Evolutionary conservation across 2,888 invertebrate genomes (phyloP).

Genomic region (Tiliacea aurago): DNA sequence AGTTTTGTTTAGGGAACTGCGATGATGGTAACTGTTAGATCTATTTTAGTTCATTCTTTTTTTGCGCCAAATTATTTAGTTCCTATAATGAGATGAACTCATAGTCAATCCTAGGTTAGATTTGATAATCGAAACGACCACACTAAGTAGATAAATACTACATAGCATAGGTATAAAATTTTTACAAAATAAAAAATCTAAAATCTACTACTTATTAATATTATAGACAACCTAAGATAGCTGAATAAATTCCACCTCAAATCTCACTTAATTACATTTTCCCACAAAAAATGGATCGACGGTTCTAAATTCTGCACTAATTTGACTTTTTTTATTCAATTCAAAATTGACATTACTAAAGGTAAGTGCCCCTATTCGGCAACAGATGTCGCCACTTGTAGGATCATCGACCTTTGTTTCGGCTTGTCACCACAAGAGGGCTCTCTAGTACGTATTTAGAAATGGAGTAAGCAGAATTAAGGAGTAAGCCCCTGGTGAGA

Average conservation of each 20-base stretch:
- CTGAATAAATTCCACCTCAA: background rate
- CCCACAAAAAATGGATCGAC: background rate
- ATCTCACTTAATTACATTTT: background rate
- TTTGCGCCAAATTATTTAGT: background rate
- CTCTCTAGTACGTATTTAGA: constrained; percentile 59
- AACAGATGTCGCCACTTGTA: constrained; percentile 69
- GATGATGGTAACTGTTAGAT: too few species aligned
- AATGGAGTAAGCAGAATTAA: constrained; percentile 36
- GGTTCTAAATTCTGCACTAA: background rate
- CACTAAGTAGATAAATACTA: background rate
- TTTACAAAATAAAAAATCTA: background rate
- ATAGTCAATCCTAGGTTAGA: background rate
- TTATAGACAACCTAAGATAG: too few species aligned
- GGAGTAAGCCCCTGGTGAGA: constrained; percentile 52
- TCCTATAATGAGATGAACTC: too few species aligned
- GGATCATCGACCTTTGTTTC: constrained; percentile 40
- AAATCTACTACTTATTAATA: too few species aligned
- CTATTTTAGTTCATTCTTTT: background rate
- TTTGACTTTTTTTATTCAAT: background rate
- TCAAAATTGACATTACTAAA: background rate
- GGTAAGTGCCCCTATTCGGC: constrained; percentile 58
- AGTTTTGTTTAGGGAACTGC: background rate
- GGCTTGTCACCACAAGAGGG: constrained; percentile 64
- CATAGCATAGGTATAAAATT: too few species aligned
- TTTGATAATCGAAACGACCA: too few species aligned